phyloP scores from a whole-genome alignment of 1,140 invertebrate species.

The Neotoxoptera formosana region DNA sequence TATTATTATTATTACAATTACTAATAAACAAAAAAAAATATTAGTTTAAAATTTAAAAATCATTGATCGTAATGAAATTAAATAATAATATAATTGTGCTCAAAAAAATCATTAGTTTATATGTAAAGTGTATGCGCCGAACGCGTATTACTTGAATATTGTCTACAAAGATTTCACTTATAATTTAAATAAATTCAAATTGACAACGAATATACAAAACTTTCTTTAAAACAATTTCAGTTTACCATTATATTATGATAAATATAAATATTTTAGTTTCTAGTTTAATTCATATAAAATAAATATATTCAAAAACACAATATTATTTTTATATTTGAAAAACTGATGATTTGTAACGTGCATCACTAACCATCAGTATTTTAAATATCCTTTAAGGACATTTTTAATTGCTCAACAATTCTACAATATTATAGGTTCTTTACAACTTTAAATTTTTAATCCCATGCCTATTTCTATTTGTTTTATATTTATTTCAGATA shows the following conservation, averaged over 20 bases:
- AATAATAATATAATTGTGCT: slow-evolving; percentile 1
- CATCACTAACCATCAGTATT: not conserved
- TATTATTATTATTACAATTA: not conserved
- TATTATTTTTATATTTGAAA: not conserved
- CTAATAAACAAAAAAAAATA: not conserved
- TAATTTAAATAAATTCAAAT: not conserved
- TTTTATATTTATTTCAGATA: not conserved
- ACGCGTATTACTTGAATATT: not conserved
- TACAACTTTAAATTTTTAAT: not conserved
- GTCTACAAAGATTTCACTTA: not conserved
- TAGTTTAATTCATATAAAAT: not conserved
- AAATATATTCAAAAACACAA: not conserved
- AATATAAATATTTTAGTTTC: not conserved
- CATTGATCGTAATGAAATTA: not conserved
- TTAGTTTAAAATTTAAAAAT: slow-evolving; percentile 12
- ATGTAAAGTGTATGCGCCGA: not conserved
- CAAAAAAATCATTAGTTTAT: not conserved
- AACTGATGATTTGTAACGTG: not conserved
- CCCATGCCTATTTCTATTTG: not conserved
- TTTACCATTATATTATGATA: not conserved
- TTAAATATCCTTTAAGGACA: not conserved
- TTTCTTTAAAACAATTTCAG: not conserved
- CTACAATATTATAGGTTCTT: not conserved
- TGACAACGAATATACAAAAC: not conserved
- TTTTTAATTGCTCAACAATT: not conserved